Percentiles rank a stretch among this genome's conserved stretches.
Conservation (phyloP, 1,140 invertebrate species). For the Drosophila tropicalis region DNA sequence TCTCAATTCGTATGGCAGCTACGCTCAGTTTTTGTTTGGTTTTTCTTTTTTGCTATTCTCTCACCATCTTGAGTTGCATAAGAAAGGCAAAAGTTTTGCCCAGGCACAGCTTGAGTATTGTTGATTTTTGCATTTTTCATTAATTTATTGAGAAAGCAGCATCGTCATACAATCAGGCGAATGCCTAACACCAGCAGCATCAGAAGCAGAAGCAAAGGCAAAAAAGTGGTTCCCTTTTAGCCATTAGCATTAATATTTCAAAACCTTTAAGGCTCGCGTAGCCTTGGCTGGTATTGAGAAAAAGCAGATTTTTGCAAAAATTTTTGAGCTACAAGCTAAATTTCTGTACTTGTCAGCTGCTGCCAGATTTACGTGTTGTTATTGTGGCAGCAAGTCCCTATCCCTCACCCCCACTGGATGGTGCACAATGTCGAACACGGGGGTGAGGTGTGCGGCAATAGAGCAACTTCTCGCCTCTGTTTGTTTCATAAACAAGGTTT, state of each 20-base stretch:
- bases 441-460: not conserved
- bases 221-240: conserved; percentile 67
- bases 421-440: not conserved
- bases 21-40: too few species aligned
- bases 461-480: conserved; percentile 44
- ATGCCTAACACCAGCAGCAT: conserved; percentile 42
- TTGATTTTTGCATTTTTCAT: conserved; percentile 59
- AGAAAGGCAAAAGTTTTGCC: conserved; percentile 18
- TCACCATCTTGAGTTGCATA: conserved; percentile 32
- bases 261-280: conserved; percentile 39
- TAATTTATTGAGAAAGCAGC: conserved; percentile 68
- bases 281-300: conserved; percentile 3
- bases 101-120: conserved; percentile 35
- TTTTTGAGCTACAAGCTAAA: conserved; percentile 67
- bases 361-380: conserved; percentile 78
- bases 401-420: not conserved
- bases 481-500: conserved; percentile 71
- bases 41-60: conserved; percentile 9
- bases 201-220: conserved; percentile 7
- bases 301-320: conserved; percentile 24
- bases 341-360: conserved; percentile 64
- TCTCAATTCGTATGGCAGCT: conserved; percentile 24
- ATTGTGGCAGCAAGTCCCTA: conserved; percentile 47
- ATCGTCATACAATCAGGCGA: conserved; percentile 71
- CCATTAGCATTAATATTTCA: conserved; percentile 80